Percentiles rank a stretch among this genome's conserved stretches.
phyloP scores from a whole-genome alignment of 2,888 invertebrate species.

The Colletes collaris region DNA sequence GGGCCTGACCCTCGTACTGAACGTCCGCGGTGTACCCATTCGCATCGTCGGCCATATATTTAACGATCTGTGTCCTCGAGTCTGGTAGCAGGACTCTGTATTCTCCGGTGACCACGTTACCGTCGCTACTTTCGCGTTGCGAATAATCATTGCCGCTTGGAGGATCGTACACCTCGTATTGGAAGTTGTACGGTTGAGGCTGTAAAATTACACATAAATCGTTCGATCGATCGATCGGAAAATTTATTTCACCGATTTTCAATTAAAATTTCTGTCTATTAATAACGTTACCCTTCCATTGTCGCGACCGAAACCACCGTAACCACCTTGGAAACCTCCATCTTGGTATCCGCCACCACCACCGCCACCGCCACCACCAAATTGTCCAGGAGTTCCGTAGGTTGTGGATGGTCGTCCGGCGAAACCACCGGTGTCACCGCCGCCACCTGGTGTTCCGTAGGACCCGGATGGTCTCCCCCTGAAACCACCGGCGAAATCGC shows the following conservation, averaged over 20 bases:
- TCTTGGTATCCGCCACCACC: slow-evolving; percentile 26
- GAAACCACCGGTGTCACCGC: slow-evolving; percentile 36
- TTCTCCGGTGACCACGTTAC: slow-evolving; percentile 92
- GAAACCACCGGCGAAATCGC: slow-evolving; percentile 21
- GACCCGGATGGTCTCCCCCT: slow-evolving; percentile 35
- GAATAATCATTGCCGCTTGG: slow-evolving; percentile 92
- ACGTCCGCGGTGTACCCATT: slow-evolving; percentile 95
- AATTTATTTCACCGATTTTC: no score
- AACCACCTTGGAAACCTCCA: slow-evolving; percentile 59
- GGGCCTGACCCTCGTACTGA: slow-evolving; percentile 84
- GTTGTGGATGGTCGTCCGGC: slow-evolving; percentile 31
- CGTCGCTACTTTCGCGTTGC: slow-evolving; percentile 93
- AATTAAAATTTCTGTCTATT: no score
- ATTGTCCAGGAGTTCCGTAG: slow-evolving; percentile 43
- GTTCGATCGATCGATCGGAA: no score
- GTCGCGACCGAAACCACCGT: slow-evolving; percentile 58
- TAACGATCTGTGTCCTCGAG: slow-evolving; percentile 93
- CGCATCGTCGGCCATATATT: slow-evolving; percentile 93
- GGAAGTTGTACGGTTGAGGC: slow-evolving; percentile 91
- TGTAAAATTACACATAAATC: slow-evolving; percentile 37
- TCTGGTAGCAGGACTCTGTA: slow-evolving; percentile 93
- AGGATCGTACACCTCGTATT: slow-evolving; percentile 92
- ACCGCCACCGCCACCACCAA: slow-evolving; percentile 35
- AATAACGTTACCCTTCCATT: slow-evolving; percentile 68
- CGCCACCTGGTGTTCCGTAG: slow-evolving; percentile 57